Evolutionary conservation across 2,888 invertebrate genomes (phyloP), one percentile per base, ranked within the genome.

Genomic region (Bombylius major): DNA sequence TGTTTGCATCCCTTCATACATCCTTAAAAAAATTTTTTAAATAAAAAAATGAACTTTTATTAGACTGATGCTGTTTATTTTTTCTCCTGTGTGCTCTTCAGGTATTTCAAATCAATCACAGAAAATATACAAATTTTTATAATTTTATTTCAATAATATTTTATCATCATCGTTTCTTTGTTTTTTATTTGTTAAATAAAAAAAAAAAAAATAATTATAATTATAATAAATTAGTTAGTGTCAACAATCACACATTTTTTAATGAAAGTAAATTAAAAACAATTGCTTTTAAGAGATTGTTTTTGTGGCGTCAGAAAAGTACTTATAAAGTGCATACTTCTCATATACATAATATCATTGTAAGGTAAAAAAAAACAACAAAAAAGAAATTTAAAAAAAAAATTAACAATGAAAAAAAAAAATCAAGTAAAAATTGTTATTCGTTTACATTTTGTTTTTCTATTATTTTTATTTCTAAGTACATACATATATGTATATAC

Each of bases 351-450:
- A 23, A 23, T 23, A 23, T 23, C 23, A 23, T 23, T 23, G 44
- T 31, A 51, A 52, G 36, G 36, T 4, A 44, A 52, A 48, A 31
- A 36, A 36, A 36, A 23, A 23, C 23, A 23, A 23, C 23, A 23
- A 9, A 42, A 42, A 42, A 42, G 47, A 33, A 51, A 44, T 42
- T 44, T 42, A 53, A 53, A 53, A 53, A 47, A 47, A 53, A 52
- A 52, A 52, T 8, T 4, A 46, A 46, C 47, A n/a, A 53, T 47
- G 47, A 46, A 45, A 39, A 53, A 44, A 42, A 53, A 53, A 13
- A 31, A 5, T 34, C 46, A 33, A 46, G 33, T 53, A 47, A 33
- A 47, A 53, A 34, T 53, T 47, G 34, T 53, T 53, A 31, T 47
- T 31, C 13, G 12, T 49, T 49, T 49, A 13, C 12, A 31, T 32